Evolutionary conservation across 2,888 invertebrate genomes (phyloP), one percentile per base, ranked within the genome.

Genomic region (Malacosoma neustria): DNA sequence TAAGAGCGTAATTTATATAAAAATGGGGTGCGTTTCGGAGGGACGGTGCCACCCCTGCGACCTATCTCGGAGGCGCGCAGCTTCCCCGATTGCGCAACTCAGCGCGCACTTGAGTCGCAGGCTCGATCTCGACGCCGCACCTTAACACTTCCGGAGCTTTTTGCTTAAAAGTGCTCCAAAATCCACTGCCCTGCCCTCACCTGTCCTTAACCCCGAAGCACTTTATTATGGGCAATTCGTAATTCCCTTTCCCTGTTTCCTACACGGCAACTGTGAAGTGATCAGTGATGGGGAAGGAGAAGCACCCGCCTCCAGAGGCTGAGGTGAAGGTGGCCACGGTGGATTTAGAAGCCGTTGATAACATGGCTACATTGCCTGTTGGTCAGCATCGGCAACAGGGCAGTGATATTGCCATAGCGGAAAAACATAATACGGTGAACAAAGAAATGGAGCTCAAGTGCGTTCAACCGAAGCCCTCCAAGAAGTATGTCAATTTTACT

Each of bases 311-410:
- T 13, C 65, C 69, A 55, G 90, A 89, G 72, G 90, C 91, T 70
- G 94, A 95, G 86, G 92, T 94, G 80, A 95, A 94, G 88, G 94
- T 95, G 76, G 92, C 95, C 56, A 95, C 95, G 42, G 95, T 95
- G 59, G 94, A 95, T 80, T 89, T 94, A 63, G 95, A 95, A 82
- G 89, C 93, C 51, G 92, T 93, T 57, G 94, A 94, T 89, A 94
- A 95, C 71, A 94, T 94, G 91, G 95, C 94, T 74, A 95, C 95
- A 32, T 88, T 95, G 75, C 95, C 94, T 55, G 94, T 94, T 42
- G 93, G 93, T 45, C 90, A 93, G 65, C 91, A 91, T 66, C 89
- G 88, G 58, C 89, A 88, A 61, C 87, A 87, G 55, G 90, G 91
- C 51, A 91, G 90, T 58, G 92, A 92, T 66, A 88, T 89, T 62